Evolutionary conservation across 2,113 vertebrate genomes (phyloP), one percentile per base, ranked within the genome.

Genomic region (Lichenostomus cassidix): DNA sequence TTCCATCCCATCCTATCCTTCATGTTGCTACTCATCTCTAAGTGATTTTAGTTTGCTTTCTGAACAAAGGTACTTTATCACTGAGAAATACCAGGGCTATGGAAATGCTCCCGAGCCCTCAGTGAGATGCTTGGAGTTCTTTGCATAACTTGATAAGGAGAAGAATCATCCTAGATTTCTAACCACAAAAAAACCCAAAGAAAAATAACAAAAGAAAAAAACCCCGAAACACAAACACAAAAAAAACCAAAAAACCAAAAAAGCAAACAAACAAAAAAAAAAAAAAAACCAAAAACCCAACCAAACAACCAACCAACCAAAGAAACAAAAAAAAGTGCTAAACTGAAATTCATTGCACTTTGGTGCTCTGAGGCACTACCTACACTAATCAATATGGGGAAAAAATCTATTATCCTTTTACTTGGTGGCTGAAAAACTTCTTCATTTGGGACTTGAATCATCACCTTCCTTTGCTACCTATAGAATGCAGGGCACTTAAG

Each of bases 21-120:
- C 37, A 31, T 13, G 2, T 37, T 84, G 14, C 10, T 58, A 33
- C 8, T 60, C 29, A 17, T n/a, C 19, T 2, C 0, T 25, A 7
- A 11, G 5, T n/a, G 22, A 31, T 74, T 47, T 73, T n/a, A 76
- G 1, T 6, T 55, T 71, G 28, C 27, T 50, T 4, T 69, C 60
- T 71, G 33, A 76, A 50, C 6, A 79, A 74, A 74, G 2, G 1
- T 70, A 35, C 52, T 19, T 22, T 17, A 44, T 4, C 12, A 29
- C 0, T 52, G 15, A 37, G 29, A 92, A 87, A 89, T 31, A 13
- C 3, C 23, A 68, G 29, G 7, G 3, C 10, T n/a, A 28, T 31
- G 28, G 20, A 71, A 58, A 75, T 15, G 12, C 24, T 21, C 22
- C 31, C 47, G 20, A 89, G 8, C 12, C 5, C 12, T 52, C 25